Evolutionary conservation across 1,140 invertebrate genomes (phyloP).

Genomic region (Zaprionus kolodkinae): DNA sequence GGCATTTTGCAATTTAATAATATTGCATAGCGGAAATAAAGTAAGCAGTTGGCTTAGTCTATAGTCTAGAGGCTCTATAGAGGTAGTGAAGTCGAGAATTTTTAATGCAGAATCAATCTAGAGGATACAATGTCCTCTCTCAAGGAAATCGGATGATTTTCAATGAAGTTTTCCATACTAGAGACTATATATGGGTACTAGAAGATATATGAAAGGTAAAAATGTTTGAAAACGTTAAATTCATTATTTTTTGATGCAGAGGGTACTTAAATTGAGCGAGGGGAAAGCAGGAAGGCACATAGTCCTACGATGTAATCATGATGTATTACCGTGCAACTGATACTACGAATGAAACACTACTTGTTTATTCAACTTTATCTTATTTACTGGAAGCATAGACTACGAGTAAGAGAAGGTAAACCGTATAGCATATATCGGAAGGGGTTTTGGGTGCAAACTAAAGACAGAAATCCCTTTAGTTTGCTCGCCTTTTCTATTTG

Average conservation of each 20-base stretch:
- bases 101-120: no score
- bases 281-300: no score
- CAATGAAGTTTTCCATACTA: no score
- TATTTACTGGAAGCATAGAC: conserved; percentile 56
- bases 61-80: not conserved
- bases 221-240: no score
- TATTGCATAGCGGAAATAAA: not conserved
- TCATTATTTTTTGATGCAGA: no score
- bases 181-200: no score
- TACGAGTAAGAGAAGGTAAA: conserved; percentile 21
- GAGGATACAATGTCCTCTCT: no score
- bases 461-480: conserved; percentile 70
- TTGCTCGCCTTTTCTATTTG: conserved; percentile 71
- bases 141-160: no score
- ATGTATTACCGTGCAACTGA: not conserved
- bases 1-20: conserved; percentile 5
- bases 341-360: not conserved
- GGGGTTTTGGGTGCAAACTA: conserved; percentile 52
- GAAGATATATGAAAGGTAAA: no score
- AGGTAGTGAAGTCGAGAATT: no score
- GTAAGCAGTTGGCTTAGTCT: not conserved
- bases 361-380: conserved; percentile 1
- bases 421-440: conserved; percentile 49
- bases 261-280: no score
- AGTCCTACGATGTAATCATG: not conserved